Evolutionary conservation across 2,113 vertebrate genomes (phyloP).

Genomic region (Illadopsis cleaveri): DNA sequence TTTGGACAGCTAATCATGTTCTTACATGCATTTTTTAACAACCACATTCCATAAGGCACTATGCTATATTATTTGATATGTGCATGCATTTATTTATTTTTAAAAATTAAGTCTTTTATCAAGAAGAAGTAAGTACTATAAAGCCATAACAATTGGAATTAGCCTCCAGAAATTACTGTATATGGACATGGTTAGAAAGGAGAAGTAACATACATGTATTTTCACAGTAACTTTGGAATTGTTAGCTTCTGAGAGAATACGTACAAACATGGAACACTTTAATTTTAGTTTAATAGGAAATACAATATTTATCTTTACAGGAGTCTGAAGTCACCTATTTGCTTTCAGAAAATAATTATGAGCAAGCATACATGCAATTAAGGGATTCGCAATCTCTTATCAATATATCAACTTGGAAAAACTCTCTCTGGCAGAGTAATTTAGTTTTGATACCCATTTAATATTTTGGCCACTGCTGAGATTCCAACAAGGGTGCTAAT

Average conservation of each 20-base stretch:
- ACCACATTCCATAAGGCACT: not conserved
- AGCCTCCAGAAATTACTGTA: not conserved
- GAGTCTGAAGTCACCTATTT: not conserved
- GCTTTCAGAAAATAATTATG: constrained; percentile 11
- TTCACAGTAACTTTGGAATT: not conserved
- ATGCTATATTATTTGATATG: not conserved
- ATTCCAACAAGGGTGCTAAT: constrained; percentile 50
- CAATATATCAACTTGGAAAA: constrained; percentile 8
- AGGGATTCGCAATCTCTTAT: constrained; percentile 1
- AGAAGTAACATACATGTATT: not conserved
- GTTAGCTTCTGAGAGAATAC: not conserved
- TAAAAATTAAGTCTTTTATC: not conserved
- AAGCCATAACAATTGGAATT: not conserved
- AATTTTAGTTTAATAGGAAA: not conserved
- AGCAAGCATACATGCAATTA: not conserved
- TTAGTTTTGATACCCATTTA: constrained; percentile 46
- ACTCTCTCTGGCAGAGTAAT: not conserved
- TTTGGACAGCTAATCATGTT: not conserved
- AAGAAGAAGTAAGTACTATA: not conserved
- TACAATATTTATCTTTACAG: not conserved
- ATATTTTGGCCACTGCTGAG: constrained; percentile 34
- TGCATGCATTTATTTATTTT: not conserved
- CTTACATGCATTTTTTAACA: not conserved
- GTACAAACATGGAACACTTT: not conserved
- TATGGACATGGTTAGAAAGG: not conserved